These are phyloP conservation scores for Tamandua tetradactyla DNA, from an alignment of 2,797 vertebrate species.

Conservation along the genomic window DNA sequence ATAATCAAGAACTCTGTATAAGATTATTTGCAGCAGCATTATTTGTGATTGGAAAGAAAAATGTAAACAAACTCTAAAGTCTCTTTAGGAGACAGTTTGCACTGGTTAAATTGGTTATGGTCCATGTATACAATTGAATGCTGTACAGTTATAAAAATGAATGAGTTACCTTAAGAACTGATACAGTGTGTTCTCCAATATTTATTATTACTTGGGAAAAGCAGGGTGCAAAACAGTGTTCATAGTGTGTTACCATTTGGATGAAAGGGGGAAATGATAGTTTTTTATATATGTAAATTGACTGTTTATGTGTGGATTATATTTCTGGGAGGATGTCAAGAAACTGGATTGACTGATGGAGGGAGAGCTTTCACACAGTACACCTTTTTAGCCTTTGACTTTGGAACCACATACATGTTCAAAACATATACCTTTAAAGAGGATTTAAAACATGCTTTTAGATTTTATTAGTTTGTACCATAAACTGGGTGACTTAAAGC, in stretches of 20 bases:
- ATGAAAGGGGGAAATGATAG: not conserved
- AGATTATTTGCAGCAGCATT: slow-evolving; percentile 13
- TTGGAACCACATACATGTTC: not conserved
- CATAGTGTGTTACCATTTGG: not conserved
- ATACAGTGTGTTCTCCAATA: slow-evolving; percentile 3
- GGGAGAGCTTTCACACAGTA: not conserved
- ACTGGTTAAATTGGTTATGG: slow-evolving; percentile 40
- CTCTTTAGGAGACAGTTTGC: slow-evolving; percentile 16
- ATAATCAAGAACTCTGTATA: slow-evolving; percentile 5
- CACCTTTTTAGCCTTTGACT: not conserved
- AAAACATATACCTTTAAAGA: not conserved
- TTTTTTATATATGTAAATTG: not conserved
- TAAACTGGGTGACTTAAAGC: no score
- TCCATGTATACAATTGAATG: not conserved
- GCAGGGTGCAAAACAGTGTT: not conserved
- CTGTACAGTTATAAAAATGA: slow-evolving; percentile 23
- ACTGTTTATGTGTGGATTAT: not conserved
- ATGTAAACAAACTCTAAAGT: not conserved
- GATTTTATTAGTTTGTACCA: not conserved
- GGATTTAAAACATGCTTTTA: slow-evolving; percentile 3
- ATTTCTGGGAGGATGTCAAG: not conserved
- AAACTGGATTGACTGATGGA: not conserved
- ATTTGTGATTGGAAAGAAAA: slow-evolving; percentile 54
- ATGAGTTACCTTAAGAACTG: not conserved
- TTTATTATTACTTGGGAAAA: not conserved